Conservation (phyloP, 2,888 invertebrate genomes). For the Lapara coniferarum region DNA sequence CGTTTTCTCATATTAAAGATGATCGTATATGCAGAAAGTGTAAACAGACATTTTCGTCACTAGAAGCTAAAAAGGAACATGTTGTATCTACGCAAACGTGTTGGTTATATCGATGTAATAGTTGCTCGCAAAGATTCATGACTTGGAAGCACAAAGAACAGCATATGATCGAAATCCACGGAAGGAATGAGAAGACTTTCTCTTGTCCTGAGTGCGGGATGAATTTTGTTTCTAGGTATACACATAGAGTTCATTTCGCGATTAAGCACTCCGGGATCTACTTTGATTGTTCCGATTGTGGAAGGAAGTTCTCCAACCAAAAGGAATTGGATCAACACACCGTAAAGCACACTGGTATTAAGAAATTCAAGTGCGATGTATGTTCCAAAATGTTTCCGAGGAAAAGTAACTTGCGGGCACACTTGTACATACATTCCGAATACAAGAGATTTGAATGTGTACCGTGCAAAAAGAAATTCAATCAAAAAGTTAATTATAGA, state of each 20-base stretch:
- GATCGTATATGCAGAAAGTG: slow-evolving; percentile 34
- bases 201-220: slow-evolving; percentile 41
- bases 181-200: slow-evolving; percentile 41
- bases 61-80: slow-evolving; percentile 45
- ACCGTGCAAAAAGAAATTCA: slow-evolving; percentile 42
- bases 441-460: slow-evolving; percentile 50
- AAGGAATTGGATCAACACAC: slow-evolving; percentile 48
- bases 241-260: slow-evolving; percentile 18
- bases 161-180: slow-evolving; percentile 44
- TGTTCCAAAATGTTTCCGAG: slow-evolving; percentile 58
- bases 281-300: slow-evolving; percentile 20
- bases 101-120: slow-evolving; percentile 45
- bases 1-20: slow-evolving; percentile 25
- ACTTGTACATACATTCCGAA: slow-evolving; percentile 55
- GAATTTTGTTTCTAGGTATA: background rate
- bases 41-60: slow-evolving; percentile 33
- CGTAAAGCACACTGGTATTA: slow-evolving; percentile 64
- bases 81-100: slow-evolving; percentile 40
- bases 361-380: slow-evolving; percentile 60
- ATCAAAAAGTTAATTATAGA: slow-evolving; percentile 45
- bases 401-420: slow-evolving; percentile 49
- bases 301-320: slow-evolving; percentile 19
- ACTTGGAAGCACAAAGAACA: slow-evolving; percentile 39
- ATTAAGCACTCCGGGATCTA: slow-evolving; percentile 10
- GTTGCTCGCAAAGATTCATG: slow-evolving; percentile 44